A percentile compares a stretch with the other conserved stretches of the same genome.
Evolutionary conservation across 2,113 vertebrate species (phyloP).

Genomic region (Campylomormyrus numenius): DNA sequence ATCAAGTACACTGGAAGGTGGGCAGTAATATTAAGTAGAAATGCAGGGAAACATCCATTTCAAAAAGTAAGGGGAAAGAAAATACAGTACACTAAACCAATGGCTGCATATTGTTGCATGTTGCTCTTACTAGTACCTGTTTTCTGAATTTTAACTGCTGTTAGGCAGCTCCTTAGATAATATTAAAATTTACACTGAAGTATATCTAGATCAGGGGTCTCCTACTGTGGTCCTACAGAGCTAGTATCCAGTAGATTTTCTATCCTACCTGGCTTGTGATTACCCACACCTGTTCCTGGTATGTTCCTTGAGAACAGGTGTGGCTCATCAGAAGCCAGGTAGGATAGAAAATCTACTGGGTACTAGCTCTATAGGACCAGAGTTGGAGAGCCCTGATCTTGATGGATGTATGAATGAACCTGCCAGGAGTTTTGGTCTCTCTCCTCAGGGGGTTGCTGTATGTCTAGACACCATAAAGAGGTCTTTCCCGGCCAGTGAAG

Average conservation of each 20-base stretch:
- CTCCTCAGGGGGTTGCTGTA: conserved; percentile 66
- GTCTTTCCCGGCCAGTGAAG: conserved; percentile 56
- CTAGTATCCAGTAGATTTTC: too few species aligned
- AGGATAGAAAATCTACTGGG: too few species aligned
- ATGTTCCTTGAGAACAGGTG: too few species aligned
- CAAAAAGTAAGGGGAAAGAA: not conserved
- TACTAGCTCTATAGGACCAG: too few species aligned
- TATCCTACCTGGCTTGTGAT: too few species aligned
- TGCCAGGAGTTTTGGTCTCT: not conserved
- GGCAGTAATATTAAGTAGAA: not conserved
- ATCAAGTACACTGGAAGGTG: not conserved
- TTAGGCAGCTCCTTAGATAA: not conserved
- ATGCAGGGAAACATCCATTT: not conserved
- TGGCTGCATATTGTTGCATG: not conserved
- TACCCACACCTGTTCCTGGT: too few species aligned
- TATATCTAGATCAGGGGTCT: not conserved
- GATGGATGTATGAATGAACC: not conserved
- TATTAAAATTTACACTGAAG: not conserved
- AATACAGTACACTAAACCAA: not conserved
- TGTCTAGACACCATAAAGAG: conserved; percentile 60
- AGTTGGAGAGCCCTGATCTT: not conserved
- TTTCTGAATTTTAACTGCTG: not conserved
- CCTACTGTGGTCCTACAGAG: too few species aligned
- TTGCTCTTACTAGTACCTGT: not conserved
- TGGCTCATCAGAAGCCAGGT: too few species aligned